Percentiles rank a stretch among this genome's conserved stretches.
phyloP scores from a whole-genome alignment of 1,140 invertebrate genomes.

The Drosophila truncata region DNA sequence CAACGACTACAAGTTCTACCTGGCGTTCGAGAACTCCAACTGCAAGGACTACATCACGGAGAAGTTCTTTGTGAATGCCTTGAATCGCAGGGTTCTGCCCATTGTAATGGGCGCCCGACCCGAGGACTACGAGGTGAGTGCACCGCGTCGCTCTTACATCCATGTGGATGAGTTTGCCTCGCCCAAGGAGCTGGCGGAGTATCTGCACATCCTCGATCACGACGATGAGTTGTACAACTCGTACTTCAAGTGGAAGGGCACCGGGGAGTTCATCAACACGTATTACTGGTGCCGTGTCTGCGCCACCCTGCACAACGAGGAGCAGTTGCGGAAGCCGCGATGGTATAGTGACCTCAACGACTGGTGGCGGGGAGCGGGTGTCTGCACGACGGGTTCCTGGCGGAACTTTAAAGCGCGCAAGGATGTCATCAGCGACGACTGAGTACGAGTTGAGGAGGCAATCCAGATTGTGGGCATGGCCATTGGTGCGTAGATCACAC shows the following conservation, averaged over 20 bases:
- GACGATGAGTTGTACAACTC: constrained; percentile 96
- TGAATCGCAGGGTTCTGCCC: constrained; percentile 95
- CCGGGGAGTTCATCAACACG: constrained; percentile 97
- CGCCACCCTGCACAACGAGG: constrained; percentile 93
- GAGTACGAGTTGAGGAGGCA: constrained; percentile 54
- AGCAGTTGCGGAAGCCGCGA: constrained; percentile 86
- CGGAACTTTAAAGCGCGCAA: constrained; percentile 86
- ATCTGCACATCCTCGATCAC: constrained; percentile 93
- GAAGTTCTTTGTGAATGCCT: constrained; percentile 97
- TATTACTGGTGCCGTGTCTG: constrained; percentile 98
- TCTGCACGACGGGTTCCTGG: constrained; percentile 90
- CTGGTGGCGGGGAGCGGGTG: constrained; percentile 93
- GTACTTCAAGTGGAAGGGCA: constrained; percentile 97
- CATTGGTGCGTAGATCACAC: constrained; percentile 51
- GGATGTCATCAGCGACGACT: constrained; percentile 84
- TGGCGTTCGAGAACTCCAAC: constrained; percentile 98
- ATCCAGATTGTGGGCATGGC: constrained; percentile 68
- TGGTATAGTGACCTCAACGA: constrained; percentile 93
- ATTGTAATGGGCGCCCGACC: constrained; percentile 98
- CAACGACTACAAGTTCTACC: constrained; percentile 98
- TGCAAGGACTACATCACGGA: constrained; percentile 98
- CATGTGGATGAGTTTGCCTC: constrained; percentile 97
- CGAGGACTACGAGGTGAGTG: constrained; percentile 94
- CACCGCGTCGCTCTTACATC: constrained; percentile 95
- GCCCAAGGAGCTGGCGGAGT: constrained; percentile 93